Percentiles rank a stretch among this genome's conserved stretches.
Evolutionary conservation across 2,888 invertebrate species (phyloP).

Genomic region (Orchestes rusci): DNA sequence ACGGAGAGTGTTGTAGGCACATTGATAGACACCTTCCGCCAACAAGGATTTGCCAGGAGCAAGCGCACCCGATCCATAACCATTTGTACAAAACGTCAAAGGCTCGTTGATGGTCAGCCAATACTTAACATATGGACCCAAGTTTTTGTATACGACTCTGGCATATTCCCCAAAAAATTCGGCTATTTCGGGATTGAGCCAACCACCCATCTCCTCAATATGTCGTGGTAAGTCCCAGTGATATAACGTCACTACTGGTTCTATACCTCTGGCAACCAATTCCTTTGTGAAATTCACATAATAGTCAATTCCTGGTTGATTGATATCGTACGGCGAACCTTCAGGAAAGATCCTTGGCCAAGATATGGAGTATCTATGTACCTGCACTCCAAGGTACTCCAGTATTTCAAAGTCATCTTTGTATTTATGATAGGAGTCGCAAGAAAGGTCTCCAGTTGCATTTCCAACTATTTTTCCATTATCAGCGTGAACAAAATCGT

Average conservation of each 20-base stretch:
- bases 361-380: conserved; percentile 25
- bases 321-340: conserved; percentile 50
- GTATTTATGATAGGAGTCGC: conserved; percentile 59
- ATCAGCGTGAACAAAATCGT: conserved; percentile 4
- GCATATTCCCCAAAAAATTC: conserved; percentile 41
- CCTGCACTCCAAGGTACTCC: conserved; percentile 48
- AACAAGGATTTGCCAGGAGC: conserved; percentile 5
- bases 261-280: conserved; percentile 14
- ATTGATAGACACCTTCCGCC: conserved; percentile 9
- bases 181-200: conserved; percentile 13
- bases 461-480: background rate
- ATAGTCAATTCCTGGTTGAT: conserved; percentile 56
- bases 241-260: conserved; percentile 15
- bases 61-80: background rate
- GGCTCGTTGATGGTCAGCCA: conserved; percentile 11
- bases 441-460: conserved; percentile 49
- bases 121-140: conserved; percentile 33
- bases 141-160: conserved; percentile 45
- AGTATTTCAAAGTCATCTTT: conserved; percentile 54
- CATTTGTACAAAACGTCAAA: background rate
- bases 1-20: conserved; percentile 4
- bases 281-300: conserved; percentile 26
- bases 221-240: conserved; percentile 16
- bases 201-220: conserved; percentile 34
- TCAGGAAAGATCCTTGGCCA: conserved; percentile 46